Evolutionary conservation across 1,140 invertebrate genomes (phyloP), one percentile per base, ranked within the genome.

Genomic region (Oreohelix idahoensis): DNA sequence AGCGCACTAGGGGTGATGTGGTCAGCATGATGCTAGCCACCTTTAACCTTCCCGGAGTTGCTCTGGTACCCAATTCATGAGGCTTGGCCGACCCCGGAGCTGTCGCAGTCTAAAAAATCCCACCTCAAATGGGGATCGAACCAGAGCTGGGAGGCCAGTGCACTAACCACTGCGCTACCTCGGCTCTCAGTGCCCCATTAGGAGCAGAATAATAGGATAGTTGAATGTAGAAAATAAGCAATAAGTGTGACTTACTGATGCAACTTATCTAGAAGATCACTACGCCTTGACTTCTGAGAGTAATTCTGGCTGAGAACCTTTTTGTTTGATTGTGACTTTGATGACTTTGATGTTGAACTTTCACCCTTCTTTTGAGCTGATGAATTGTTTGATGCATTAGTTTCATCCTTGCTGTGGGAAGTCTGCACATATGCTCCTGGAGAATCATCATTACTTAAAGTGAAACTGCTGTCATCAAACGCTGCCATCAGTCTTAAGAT

Each of bases 381-480:
- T 49, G 75, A 77, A n/a, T 77, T 77, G 49, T 77, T 77, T 49
- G 75, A 77, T n/a, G 75, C 75, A 77, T 77, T 77, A 26, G 17
- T 49, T 26, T 77, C 75, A 53, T 77, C 75, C 32, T 77, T 58
- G 38, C n/a, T 74, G 36, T 26, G 36, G 36, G 71, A 11, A 39
- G 38, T n/a, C 1, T 39, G 17, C 11, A 10, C 38, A 74, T 29
- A 42, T 39, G 36, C 23, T 39, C 36, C 15, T 42, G 5, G 23
- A 42, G 23, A 11, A 74, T 42, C 38, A 42, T 42, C 36, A 42
- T 74, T 35, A 42, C 26, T 26, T 2, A 74, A 2, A 13, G n/a
- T 10, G 20, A 74, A 39, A 42, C 38, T 35, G 11, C 42, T 39
- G 11, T 74, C 71, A 2, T 74, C 71, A 49, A 74, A 39, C 42